A percentile compares a stretch with the other conserved stretches of the same genome.
These are phyloP conservation scores for Vidua macroura DNA, from an alignment of 2,113 vertebrate species.

Conservation along the genomic window DNA sequence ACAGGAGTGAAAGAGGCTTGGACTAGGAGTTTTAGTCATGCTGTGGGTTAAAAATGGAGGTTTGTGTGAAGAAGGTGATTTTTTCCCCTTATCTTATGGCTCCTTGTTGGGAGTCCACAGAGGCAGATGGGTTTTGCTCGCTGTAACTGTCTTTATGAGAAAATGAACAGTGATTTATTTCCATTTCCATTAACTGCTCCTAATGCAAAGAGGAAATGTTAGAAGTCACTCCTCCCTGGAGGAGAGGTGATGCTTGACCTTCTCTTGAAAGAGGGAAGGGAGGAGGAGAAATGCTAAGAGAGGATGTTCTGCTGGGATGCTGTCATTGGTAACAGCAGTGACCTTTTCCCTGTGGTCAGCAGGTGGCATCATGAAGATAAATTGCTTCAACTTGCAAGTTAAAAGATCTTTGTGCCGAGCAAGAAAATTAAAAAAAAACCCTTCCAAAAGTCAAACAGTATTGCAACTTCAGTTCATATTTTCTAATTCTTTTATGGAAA, in stretches of 20 bases:
- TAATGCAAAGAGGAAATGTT: constrained; percentile 46
- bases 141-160: background rate
- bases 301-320: constrained; percentile 8
- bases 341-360: constrained; percentile 56
- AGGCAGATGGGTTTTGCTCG: background rate
- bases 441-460: background rate
- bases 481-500: background rate
- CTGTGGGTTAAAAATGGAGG: background rate
- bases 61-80: background rate
- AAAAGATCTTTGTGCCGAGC: background rate
- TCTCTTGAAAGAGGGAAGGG: background rate
- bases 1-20: background rate
- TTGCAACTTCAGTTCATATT: background rate
- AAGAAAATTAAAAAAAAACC: background rate
- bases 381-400: constrained; percentile 16
- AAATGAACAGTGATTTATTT: background rate
- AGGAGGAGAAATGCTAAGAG: constrained; percentile 15
- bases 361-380: constrained; percentile 45
- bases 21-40: background rate
- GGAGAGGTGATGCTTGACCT: constrained; percentile 26
- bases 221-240: background rate
- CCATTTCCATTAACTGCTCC: background rate
- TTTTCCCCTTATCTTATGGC: background rate
- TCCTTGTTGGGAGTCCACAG: background rate
- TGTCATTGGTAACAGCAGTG: constrained; percentile 11